A percentile compares a stretch with the other conserved stretches of the same genome.
Conservation (phyloP, 2,113 vertebrate genomes). For the Irena cyanogastra region DNA sequence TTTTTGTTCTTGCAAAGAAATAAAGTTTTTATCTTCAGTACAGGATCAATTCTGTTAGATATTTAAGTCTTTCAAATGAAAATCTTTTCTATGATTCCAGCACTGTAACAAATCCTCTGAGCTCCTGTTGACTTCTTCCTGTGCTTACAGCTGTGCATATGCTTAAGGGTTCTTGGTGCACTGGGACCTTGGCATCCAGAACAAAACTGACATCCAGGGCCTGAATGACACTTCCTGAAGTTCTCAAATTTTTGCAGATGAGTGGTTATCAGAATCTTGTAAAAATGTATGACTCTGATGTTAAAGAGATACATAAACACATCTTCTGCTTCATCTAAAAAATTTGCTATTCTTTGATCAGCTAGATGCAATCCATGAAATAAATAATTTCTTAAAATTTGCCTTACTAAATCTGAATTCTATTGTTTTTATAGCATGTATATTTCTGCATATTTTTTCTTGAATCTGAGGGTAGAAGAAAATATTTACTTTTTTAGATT, state of each 20-base stretch:
- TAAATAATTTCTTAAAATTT: not conserved
- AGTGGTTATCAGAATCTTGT: not conserved
- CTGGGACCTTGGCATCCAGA: not conserved
- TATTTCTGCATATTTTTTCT: not conserved
- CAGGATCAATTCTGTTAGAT: not conserved
- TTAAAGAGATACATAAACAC: not conserved
- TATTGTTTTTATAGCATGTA: not conserved
- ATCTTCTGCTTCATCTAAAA: not conserved
- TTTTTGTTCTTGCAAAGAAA: slow-evolving; percentile 3
- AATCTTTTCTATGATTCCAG: not conserved
- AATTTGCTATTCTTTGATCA: not conserved
- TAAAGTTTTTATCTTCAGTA: not conserved
- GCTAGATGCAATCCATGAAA: not conserved
- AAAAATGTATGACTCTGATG: not conserved
- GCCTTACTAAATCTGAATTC: not conserved
- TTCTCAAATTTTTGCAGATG: not conserved
- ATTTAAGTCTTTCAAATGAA: not conserved
- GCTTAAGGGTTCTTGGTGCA: not conserved
- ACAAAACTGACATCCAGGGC: not conserved
- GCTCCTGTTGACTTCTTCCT: not conserved
- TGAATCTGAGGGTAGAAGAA: not conserved
- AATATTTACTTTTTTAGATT: not conserved
- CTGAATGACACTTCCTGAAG: not conserved
- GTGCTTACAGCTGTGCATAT: not conserved
- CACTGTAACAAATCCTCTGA: not conserved